phyloP scores from a whole-genome alignment of 2,113 vertebrate genomes.

The Hippocampus mohnikei region DNA sequence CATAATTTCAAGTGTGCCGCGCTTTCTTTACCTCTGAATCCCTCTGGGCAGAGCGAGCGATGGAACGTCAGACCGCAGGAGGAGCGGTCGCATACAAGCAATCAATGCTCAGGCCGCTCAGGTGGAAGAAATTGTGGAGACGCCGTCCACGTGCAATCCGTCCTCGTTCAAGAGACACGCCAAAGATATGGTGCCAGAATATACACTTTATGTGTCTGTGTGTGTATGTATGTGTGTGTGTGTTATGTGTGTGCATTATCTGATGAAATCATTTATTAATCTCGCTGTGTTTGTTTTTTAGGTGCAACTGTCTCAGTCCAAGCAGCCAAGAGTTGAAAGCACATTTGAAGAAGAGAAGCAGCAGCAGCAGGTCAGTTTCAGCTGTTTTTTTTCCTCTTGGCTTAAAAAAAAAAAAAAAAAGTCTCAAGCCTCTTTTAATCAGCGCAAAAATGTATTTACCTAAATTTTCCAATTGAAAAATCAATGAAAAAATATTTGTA shows the following conservation, averaged over 20 bases:
- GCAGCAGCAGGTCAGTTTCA: constrained; percentile 36
- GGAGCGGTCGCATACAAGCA: constrained; percentile 43
- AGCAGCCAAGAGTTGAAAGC: constrained; percentile 33
- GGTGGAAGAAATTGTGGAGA: constrained; percentile 13
- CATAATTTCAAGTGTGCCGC: background rate
- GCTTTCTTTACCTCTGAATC: background rate
- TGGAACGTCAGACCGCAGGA: constrained; percentile 32
- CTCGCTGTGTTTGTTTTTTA: constrained; percentile 8
- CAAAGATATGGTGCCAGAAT: constrained; percentile 42
- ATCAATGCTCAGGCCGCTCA: constrained; percentile 12
- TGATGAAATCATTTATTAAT: background rate
- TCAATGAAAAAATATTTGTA: too few species aligned
- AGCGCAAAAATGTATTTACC: too few species aligned
- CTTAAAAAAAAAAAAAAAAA: too few species aligned
- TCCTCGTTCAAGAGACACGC: constrained; percentile 36
- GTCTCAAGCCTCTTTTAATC: too few species aligned
- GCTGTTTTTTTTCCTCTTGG: too few species aligned
- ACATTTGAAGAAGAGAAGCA: constrained; percentile 6
- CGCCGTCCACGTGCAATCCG: constrained; percentile 18
- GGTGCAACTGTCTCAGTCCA: constrained; percentile 36
- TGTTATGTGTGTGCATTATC: background rate
- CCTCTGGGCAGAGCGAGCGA: constrained; percentile 35
- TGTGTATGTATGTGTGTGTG: background rate
- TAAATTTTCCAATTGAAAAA: too few species aligned
- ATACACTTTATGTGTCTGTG: background rate